Evolutionary conservation across 2,888 invertebrate genomes (phyloP).

Genomic region (Rutpela maculata): DNA sequence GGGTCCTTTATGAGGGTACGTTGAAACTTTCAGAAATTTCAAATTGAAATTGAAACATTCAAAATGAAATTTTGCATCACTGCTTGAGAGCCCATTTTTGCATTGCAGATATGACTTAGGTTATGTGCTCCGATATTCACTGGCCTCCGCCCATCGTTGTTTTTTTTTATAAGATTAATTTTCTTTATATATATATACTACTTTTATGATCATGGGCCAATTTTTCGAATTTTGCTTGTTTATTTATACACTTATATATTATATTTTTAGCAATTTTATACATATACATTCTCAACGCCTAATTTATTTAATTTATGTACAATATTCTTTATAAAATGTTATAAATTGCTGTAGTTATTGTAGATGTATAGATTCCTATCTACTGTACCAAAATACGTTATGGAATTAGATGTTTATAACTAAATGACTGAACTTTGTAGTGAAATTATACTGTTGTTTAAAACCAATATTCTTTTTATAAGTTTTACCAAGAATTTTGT

Average conservation of each 20-base stretch:
- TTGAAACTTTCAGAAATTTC: too few relatives aligned
- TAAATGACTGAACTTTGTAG: conserved; percentile 30
- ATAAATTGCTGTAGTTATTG: conserved; percentile 14
- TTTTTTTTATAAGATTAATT: neutral
- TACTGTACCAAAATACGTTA: conserved; percentile 26
- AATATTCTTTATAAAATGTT: conserved; percentile 10
- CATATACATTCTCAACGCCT: conserved; percentile 10
- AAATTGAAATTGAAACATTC: too few relatives aligned
- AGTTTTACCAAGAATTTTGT: conserved; percentile 19
- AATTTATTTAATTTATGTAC: conserved; percentile 26
- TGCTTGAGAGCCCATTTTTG: too few relatives aligned
- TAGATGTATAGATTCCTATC: conserved; percentile 16
- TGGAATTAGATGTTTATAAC: conserved; percentile 21
- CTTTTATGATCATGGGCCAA: conserved; percentile 21
- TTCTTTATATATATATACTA: neutral
- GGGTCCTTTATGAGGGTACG: too few relatives aligned
- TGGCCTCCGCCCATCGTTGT: too few relatives aligned
- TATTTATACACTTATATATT: neutral
- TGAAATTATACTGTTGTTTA: conserved; percentile 19
- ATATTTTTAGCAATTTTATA: conserved; percentile 15
- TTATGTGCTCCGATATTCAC: too few relatives aligned
- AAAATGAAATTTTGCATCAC: too few relatives aligned
- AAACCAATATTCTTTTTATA: conserved; percentile 21
- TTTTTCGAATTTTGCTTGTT: conserved; percentile 13
- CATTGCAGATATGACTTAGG: too few relatives aligned